These are phyloP conservation scores for Bubo bubo DNA, from an alignment of 2,113 vertebrate species.

Conservation along the genomic window DNA sequence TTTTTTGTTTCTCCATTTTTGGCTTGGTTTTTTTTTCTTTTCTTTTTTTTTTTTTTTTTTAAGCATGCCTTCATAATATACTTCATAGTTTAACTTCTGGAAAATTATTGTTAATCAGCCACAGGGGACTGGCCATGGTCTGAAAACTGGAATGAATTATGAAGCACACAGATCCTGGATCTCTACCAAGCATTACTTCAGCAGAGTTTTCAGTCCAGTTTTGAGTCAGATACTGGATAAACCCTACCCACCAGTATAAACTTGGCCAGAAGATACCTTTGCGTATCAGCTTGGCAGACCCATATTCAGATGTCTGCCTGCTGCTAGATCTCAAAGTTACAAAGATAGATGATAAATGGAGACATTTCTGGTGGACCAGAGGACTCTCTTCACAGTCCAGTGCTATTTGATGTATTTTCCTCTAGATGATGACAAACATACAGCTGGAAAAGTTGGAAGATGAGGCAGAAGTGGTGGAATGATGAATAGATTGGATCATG, in stretches of 20 bases:
- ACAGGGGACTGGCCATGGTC: not conserved
- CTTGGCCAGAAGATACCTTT: not conserved
- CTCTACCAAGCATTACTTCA: constrained; percentile 25
- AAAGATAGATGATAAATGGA: not conserved
- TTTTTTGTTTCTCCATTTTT: not conserved
- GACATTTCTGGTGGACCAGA: not conserved
- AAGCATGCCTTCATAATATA: not conserved
- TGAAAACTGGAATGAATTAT: not conserved
- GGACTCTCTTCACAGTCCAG: not conserved
- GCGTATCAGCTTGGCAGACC: not conserved
- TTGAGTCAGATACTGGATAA: not conserved
- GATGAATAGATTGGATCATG: not conserved
- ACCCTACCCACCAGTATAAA: not conserved
- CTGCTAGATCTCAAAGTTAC: not conserved
- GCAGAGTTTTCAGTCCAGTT: not conserved
- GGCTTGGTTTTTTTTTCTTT: no score
- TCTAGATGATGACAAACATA: not conserved
- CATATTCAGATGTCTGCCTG: not conserved
- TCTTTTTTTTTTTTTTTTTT: no score
- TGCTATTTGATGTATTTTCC: not conserved
- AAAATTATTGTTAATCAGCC: constrained; percentile 15
- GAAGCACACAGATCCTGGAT: not conserved
- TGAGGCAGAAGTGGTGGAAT: not conserved
- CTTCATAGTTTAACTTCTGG: not conserved
- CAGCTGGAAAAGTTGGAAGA: not conserved